A percentile compares a stretch with the other conserved stretches of the same genome.
Conservation (phyloP, 1,140 invertebrate genomes). For the Acromyrmex echinatior region DNA sequence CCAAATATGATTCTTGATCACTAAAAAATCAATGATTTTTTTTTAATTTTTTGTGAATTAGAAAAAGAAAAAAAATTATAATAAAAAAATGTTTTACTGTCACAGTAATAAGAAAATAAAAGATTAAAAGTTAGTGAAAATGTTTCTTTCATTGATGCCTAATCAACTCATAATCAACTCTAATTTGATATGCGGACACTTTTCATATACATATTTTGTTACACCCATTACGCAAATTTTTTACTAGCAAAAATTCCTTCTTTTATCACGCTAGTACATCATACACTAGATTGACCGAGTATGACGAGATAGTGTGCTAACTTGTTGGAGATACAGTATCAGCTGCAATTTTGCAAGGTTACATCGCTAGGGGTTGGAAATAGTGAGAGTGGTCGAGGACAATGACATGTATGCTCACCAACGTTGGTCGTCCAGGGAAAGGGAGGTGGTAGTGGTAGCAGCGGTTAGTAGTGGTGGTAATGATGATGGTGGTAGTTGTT, state of each 20-base stretch:
- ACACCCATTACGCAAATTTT: neutral
- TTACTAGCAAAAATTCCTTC: too few species aligned
- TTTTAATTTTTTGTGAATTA: too few species aligned
- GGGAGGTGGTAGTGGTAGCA: conserved; percentile 49
- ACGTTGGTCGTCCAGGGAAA: conserved; percentile 46
- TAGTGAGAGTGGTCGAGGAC: conserved; percentile 74
- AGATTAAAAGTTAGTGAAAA: too few species aligned
- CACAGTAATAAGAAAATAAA: too few species aligned
- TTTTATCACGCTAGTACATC: neutral
- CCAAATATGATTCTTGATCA: too few species aligned
- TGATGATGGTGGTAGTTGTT: conserved; percentile 62
- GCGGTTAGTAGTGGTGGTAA: conserved; percentile 3
- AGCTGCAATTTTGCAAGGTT: conserved; percentile 66
- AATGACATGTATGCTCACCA: conserved; percentile 65
- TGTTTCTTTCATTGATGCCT: too few species aligned
- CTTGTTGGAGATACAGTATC: conserved; percentile 64
- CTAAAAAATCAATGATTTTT: too few species aligned
- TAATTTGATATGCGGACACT: too few species aligned
- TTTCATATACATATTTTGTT: too few species aligned
- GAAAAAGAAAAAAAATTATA: too few species aligned
- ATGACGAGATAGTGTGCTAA: conserved; percentile 54
- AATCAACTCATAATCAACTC: too few species aligned
- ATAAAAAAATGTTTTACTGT: too few species aligned
- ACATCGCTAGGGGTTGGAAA: conserved; percentile 52
- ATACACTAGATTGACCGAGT: conserved; percentile 34